These are phyloP conservation scores for Ectropis grisescens DNA, from an alignment of 1,140 invertebrate genomes.

Conservation along the genomic window DNA sequence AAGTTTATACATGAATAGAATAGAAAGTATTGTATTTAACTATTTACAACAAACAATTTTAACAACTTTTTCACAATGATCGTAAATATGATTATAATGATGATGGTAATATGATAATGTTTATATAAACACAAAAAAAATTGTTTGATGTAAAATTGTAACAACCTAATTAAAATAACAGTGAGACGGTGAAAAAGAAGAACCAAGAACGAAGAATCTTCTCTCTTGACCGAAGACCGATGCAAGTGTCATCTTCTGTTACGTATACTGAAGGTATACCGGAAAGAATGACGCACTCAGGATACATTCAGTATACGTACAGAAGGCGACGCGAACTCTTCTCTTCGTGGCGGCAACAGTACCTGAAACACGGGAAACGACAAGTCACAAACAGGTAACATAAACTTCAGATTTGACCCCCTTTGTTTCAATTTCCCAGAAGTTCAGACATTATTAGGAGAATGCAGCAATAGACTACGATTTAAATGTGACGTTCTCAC, in stretches of 20 bases:
- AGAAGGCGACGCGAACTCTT: conserved; percentile 85
- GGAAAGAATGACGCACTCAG: conserved; percentile 95
- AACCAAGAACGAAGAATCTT: background rate
- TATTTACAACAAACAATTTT: too few species aligned
- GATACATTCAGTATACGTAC: conserved; percentile 99
- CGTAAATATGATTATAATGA: too few species aligned
- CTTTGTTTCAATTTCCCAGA: too few species aligned
- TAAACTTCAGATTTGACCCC: background rate
- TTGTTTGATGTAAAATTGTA: too few species aligned
- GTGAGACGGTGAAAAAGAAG: background rate
- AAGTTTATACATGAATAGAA: too few species aligned
- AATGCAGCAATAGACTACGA: conserved; percentile 9
- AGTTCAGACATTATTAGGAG: background rate
- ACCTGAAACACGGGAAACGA: conserved; percentile 20
- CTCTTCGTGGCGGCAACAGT: conserved; percentile 25
- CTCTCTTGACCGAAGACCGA: conserved; percentile 68
- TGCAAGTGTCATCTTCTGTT: conserved; percentile 95
- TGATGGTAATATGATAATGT: too few species aligned
- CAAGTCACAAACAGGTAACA: too few species aligned
- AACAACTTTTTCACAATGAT: too few species aligned
- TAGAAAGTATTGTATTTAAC: too few species aligned
- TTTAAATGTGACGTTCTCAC: conserved; percentile 21
- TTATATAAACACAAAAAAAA: too few species aligned
- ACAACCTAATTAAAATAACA: too few species aligned
- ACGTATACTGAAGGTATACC: conserved; percentile 99